phyloP scores from a whole-genome alignment of 2,888 invertebrate species.

The Entomobrya multifasciata region DNA sequence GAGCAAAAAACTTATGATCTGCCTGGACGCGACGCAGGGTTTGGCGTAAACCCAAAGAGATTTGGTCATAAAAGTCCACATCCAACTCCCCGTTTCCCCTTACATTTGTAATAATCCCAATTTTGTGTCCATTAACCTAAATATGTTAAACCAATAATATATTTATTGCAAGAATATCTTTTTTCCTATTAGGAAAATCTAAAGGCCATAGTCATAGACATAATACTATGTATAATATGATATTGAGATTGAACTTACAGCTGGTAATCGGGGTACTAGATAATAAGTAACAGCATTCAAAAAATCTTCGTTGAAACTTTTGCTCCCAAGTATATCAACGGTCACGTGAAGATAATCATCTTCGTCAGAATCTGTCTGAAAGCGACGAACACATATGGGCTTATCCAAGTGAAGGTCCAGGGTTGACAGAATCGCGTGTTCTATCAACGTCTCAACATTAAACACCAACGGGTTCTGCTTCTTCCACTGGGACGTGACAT shows the following conservation, averaged over 20 bases:
- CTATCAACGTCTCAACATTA: neutral
- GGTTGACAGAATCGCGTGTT: neutral
- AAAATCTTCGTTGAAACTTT: neutral
- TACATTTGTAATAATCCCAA: slow-evolving; percentile 29
- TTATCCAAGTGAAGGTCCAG: neutral
- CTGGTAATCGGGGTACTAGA: slow-evolving; percentile 13
- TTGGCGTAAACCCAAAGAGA: slow-evolving; percentile 3
- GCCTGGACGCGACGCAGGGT: neutral
- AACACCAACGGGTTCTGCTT: slow-evolving; percentile 23
- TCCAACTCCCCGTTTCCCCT: neutral
- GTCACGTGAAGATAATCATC: neutral
- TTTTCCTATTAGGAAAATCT: no score
- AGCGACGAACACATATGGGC: neutral
- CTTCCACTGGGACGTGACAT: neutral
- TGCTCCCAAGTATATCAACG: slow-evolving; percentile 12
- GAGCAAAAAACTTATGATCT: neutral
- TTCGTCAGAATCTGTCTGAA: neutral
- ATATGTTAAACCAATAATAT: neutral
- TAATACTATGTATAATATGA: no score
- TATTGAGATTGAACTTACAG: neutral
- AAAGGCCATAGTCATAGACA: no score
- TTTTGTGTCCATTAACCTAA: neutral
- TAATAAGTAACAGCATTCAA: neutral
- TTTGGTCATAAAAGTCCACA: slow-evolving; percentile 7
- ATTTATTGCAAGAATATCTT: neutral